phyloP scores from a whole-genome alignment of 2,888 invertebrate species.

The Caenorhabditis auriculariae region DNA sequence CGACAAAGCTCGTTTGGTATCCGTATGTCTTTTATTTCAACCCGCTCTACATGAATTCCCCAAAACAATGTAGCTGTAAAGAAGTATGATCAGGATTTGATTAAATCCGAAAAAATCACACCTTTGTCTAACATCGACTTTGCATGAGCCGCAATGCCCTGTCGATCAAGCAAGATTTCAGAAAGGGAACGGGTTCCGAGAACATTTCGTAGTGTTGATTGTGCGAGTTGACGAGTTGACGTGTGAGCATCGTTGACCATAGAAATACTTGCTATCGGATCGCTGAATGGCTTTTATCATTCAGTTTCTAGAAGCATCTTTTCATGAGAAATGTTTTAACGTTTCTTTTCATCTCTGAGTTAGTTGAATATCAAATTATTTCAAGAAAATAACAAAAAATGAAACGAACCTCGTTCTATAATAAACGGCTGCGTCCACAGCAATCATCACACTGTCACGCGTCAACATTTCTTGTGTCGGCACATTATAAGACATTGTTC shows the following conservation, averaged over 20 bases:
- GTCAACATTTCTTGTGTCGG: slow-evolving; percentile 65
- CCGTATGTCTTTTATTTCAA: slow-evolving; percentile 59
- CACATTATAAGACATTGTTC: slow-evolving; percentile 65
- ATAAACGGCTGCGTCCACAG: slow-evolving; percentile 59
- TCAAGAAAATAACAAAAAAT: not conserved
- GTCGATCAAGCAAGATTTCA: slow-evolving; percentile 63
- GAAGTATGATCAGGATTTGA: not conserved
- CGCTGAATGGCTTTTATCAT: slow-evolving; percentile 27
- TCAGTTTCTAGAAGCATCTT: not conserved
- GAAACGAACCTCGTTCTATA: slow-evolving; percentile 40
- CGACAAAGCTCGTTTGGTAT: slow-evolving; percentile 50
- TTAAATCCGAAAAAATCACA: slow-evolving; percentile 8
- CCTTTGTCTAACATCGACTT: slow-evolving; percentile 61
- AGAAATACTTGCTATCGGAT: slow-evolving; percentile 53
- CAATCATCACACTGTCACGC: slow-evolving; percentile 64
- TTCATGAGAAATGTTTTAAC: not conserved
- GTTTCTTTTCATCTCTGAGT: not conserved
- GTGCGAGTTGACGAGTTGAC: slow-evolving; percentile 63
- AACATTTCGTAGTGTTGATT: slow-evolving; percentile 55
- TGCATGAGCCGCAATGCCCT: slow-evolving; percentile 59
- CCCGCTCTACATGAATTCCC: slow-evolving; percentile 59
- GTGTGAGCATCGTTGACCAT: slow-evolving; percentile 62
- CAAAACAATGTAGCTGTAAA: slow-evolving; percentile 45
- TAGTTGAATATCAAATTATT: too few relatives aligned
- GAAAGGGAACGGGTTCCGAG: slow-evolving; percentile 61